phyloP scores from a whole-genome alignment of 2,888 invertebrate species.

The Girardia tigrina region DNA sequence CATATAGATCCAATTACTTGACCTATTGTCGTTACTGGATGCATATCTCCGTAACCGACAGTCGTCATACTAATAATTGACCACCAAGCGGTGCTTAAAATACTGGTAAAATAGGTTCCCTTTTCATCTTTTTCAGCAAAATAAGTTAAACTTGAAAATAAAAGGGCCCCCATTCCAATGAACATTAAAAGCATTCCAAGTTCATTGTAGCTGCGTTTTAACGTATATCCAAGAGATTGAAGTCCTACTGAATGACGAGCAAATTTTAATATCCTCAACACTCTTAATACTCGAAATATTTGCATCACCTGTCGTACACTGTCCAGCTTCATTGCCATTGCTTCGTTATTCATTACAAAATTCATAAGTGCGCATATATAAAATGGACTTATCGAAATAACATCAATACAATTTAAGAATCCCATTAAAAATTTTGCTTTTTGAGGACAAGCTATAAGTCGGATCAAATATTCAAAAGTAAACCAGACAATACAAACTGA shows the following conservation, averaged over 20 bases:
- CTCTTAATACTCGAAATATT: slow-evolving; percentile 72
- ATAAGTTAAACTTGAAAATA: slow-evolving; percentile 94
- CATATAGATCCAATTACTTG: neutral
- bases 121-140: slow-evolving; percentile 86
- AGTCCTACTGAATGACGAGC: slow-evolving; percentile 94
- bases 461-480: neutral
- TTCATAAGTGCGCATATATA: neutral
- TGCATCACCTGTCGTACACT: slow-evolving; percentile 63
- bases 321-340: slow-evolving; percentile 13
- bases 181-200: slow-evolving; percentile 89
- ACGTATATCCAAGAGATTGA: slow-evolving; percentile 90
- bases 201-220: slow-evolving; percentile 95
- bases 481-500: neutral
- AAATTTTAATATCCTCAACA: slow-evolving; percentile 50
- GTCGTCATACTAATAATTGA: too few relatives aligned
- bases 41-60: too few relatives aligned
- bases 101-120: neutral
- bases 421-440: neutral
- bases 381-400: neutral
- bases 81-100: neutral
- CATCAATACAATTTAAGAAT: neutral
- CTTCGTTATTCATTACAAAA: neutral
- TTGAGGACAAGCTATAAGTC: neutral
- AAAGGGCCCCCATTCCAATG: slow-evolving; percentile 93
- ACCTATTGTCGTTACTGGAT: too few relatives aligned